phyloP scores from a whole-genome alignment of 2,113 vertebrate species.

The Poecilia latipinna region DNA sequence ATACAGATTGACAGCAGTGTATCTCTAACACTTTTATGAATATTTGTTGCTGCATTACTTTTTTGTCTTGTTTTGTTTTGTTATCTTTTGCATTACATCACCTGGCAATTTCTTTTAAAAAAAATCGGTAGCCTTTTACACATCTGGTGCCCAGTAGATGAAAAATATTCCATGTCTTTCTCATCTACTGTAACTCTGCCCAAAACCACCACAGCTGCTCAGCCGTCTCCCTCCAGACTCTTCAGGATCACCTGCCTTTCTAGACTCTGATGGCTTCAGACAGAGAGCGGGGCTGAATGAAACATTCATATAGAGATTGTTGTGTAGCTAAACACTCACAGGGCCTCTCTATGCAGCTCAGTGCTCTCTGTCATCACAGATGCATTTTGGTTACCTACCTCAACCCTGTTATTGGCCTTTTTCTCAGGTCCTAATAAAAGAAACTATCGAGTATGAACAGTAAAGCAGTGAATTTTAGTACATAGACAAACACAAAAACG shows the following conservation, averaged over 20 bases:
- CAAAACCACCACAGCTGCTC: constrained; percentile 58
- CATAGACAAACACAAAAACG: constrained; percentile 15
- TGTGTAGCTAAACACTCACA: constrained; percentile 18
- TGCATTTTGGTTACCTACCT: constrained; percentile 79
- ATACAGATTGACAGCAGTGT: constrained; percentile 45
- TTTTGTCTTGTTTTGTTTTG: constrained; percentile 10
- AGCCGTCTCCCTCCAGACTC: constrained; percentile 51
- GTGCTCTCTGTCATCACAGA: constrained; percentile 24
- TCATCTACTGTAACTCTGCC: constrained; percentile 41
- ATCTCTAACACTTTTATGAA: constrained; percentile 45
- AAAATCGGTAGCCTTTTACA: constrained; percentile 52
- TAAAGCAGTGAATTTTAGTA: constrained; percentile 3
- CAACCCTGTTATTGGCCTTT: constrained; percentile 66
- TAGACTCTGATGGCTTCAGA: constrained; percentile 28
- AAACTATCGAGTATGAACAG: constrained; percentile 53
- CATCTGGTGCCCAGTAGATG: constrained; percentile 36
- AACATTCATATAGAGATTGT: constrained; percentile 6
- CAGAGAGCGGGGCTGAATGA: constrained; percentile 22
- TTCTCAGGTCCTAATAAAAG: constrained; percentile 70
- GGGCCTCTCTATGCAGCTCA: constrained; percentile 14
- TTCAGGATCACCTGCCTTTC: constrained; percentile 38
- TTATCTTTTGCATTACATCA: constrained; percentile 31
- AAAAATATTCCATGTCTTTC: constrained; percentile 23
- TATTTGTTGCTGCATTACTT: constrained; percentile 39
- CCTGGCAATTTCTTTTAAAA: constrained; percentile 28